These are phyloP conservation scores for Arctopsyche grandis DNA, from an alignment of 1,140 invertebrate genomes.

Conservation along the genomic window DNA sequence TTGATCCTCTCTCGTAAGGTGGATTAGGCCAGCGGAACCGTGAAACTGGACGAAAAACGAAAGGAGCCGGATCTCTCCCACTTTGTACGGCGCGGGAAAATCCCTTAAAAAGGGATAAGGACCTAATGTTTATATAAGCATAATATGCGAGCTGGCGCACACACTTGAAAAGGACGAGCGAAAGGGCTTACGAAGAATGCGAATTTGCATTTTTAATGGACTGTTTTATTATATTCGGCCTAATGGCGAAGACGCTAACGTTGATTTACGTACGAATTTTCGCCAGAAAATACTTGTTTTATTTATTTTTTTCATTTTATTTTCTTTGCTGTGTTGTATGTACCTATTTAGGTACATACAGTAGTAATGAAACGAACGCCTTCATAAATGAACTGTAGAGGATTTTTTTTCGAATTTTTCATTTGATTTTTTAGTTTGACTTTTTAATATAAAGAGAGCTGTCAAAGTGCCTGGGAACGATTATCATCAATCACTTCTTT, in stretches of 20 bases:
- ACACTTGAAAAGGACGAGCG: conserved; percentile 10
- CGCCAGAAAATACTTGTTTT: background rate
- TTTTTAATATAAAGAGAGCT: background rate
- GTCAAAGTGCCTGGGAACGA: conserved; percentile 8
- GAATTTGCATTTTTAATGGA: conserved; percentile 44
- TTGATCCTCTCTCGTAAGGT: background rate
- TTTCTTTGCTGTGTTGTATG: background rate
- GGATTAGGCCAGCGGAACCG: conserved; percentile 1
- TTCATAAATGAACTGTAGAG: too few relatives aligned
- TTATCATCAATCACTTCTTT: conserved; percentile 18
- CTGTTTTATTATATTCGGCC: conserved; percentile 28
- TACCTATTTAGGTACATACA: background rate
- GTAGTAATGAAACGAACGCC: background rate
- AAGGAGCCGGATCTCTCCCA: background rate
- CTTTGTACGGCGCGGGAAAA: background rate
- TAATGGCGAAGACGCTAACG: conserved; percentile 14
- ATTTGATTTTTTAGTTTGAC: background rate
- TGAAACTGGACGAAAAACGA: conserved; percentile 7
- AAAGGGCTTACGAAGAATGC: conserved; percentile 34
- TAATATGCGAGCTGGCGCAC: conserved; percentile 25
- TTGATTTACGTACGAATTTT: background rate
- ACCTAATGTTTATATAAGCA: conserved; percentile 38
- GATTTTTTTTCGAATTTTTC: background rate
- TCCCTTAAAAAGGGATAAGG: conserved; percentile 41
- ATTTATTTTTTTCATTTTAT: background rate